Percentiles rank a stretch among this genome's conserved stretches.
These are phyloP conservation scores for Pyrrhosoma nymphula DNA, from an alignment of 2,888 invertebrate species.

Conservation along the genomic window DNA sequence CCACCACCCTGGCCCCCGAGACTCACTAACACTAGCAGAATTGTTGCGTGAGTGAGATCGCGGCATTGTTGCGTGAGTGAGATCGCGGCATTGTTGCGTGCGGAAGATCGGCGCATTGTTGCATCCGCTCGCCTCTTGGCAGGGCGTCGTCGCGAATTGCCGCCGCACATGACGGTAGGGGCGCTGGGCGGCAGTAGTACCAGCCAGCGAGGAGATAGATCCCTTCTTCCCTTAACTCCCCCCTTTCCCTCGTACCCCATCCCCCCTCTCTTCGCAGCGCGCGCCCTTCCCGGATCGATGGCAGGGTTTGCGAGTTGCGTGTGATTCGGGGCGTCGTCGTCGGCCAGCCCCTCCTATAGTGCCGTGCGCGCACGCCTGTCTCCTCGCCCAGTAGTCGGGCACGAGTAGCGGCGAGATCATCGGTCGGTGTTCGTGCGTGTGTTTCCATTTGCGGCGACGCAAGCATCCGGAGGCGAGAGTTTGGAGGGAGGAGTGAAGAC, in stretches of 20 bases:
- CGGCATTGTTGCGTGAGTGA: too few relatives aligned
- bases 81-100: too few relatives aligned
- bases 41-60: too few relatives aligned
- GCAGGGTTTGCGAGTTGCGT: background rate
- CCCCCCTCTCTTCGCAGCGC: background rate
- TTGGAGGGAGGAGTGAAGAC: too few relatives aligned
- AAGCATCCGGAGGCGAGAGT: background rate
- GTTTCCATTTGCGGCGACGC: background rate
- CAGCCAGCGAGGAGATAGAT: too few relatives aligned
- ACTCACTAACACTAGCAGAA: too few relatives aligned
- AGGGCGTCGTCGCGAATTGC: background rate
- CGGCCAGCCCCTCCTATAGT: background rate
- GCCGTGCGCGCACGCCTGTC: background rate
- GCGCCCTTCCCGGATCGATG: slow-evolving; percentile 12
- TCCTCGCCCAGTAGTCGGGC: background rate
- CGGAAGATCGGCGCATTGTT: background rate
- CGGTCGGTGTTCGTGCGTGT: background rate
- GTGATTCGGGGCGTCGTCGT: background rate
- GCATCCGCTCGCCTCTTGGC: background rate
- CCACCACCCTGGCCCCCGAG: too few relatives aligned
- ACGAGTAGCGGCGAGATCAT: background rate
- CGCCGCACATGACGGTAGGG: background rate
- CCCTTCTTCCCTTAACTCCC: too few relatives aligned
- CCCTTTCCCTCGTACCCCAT: too few relatives aligned
- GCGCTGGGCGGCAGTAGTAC: background rate